Base-by-base conservation (phyloP, 92 coral and sea anemone species). In the Palythoa grandis region DNA sequence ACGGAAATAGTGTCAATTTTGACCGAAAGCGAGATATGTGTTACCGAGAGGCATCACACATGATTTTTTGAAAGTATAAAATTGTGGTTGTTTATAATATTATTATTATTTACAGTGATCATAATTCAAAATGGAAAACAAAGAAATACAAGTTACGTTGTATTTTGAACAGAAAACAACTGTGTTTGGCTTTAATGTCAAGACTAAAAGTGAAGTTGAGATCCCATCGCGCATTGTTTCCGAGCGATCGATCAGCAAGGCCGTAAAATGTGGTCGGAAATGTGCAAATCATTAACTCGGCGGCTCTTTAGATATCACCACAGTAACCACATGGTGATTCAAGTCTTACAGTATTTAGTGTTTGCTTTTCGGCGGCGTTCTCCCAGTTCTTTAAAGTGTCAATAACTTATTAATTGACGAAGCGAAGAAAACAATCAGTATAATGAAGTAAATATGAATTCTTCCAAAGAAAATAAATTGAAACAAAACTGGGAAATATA, bases 381-480 rank as follows among this genome's bases (percentile, higher is more conserved):
- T 8, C 65, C 52, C 7, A 22, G 78, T 20, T n/a, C 25, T 17
- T 74, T 73, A 50, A 11, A 17, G 35, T 29, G 35, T 29, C 8
- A 7, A 10, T 74, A 5, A 74, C 7, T 74, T 74, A 14, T 47
- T 24, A 50, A 74, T 74, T 11, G 47, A 11, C 5, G 60, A 47
- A 48, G 22, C 40, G 39, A 74, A 50, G 78, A 17, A 73, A 74
- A 74, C 78, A 74, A 24, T 74, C 38, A 47, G 8, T 53, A 43
- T 11, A 25, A 1, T 63, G 22, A 63, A 74, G 37, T 16, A 9
- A 48, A 74, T 9, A 4, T 11, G 38, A 48, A 72, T 17, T 72
- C 22, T 56, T 72, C 12, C 23, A 35, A 22, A 74, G 25, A 22
- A 25, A 43, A 20, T 9, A 48, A 74, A 74, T 74, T 19, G 29